Evolutionary conservation across 2,888 invertebrate species (phyloP), one percentile per base, ranked within the genome.

Genomic region (Nomada ruficornis): DNA sequence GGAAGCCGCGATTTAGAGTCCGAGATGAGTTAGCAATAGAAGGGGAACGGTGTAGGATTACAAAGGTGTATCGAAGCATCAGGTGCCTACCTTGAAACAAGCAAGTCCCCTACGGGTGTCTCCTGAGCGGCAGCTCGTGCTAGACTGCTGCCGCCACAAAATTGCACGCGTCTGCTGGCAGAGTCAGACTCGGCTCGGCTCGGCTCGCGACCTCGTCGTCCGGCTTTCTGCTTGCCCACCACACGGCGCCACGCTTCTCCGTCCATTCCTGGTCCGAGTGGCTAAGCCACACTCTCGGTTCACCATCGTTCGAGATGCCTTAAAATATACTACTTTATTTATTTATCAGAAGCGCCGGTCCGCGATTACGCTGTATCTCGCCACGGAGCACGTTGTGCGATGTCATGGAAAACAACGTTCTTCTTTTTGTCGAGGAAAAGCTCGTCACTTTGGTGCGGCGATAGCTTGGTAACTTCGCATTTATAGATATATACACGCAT

Each of bases 41-140:
- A 50, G 26, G 36, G 52, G 29, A 65, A 13, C 59, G 23, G 2
- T 7, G 15, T 9, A 13, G 5, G 68, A 67, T 62, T 29, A 36
- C 0, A 65, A 47, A 64, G 26, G 47, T 11, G 20, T 64, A 11
- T 65, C 50, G 44, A 62, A 15, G 65, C 60, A 65, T 72, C 59
- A 77, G 73, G 54, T 75, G 67, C 81, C 57, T 80, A 80, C 82
- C 92, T 93, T 91, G 87, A 89, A 91, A 91, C 89, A 89, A 92
- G 90, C 90, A 87, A 92, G 89, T 91, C 88, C 86, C 90, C 86
- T 88, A 88, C 90, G 89, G 91, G 87, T 91, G 93, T 93, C 92
- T 92, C 91, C 93, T 91, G 91, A 93, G 91, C 93, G 89, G 88
- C 88, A 81, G 92, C 93, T 93, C 93, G 93, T 91, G 93, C 93